Conservation (phyloP, 2,113 vertebrate species). For the Excalfactoria chinensis region DNA sequence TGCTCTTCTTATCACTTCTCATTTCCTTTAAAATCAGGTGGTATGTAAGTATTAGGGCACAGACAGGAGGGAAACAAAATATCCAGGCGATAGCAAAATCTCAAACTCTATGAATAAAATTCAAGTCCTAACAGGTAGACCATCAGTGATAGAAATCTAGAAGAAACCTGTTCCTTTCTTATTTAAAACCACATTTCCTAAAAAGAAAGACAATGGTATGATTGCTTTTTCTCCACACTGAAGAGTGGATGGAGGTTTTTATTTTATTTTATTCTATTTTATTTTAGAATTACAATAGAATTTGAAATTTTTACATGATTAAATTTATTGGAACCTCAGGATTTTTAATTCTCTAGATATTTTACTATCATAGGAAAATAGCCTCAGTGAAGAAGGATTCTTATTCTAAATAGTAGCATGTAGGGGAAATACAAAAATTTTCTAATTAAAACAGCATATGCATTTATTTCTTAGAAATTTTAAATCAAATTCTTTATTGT, state of each 20-base stretch:
- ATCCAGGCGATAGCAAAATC: not conserved
- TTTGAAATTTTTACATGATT: not conserved
- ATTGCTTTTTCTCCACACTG: not conserved
- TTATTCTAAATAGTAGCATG: not conserved
- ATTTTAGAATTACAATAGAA: not conserved
- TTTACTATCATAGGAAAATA: not conserved
- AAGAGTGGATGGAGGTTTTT: not conserved
- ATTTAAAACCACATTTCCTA: not conserved
- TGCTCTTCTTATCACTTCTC: not conserved
- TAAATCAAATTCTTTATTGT: not conserved
- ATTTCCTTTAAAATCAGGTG: not conserved
- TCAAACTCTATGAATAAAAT: not conserved
- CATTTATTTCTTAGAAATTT: not conserved
- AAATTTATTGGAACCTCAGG: not conserved
- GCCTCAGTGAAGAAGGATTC: not conserved
- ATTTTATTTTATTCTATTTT: not conserved
- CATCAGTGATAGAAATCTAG: not conserved
- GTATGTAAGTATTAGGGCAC: not conserved
- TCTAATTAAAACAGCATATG: not conserved
- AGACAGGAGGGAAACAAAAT: not conserved
- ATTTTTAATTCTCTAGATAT: not conserved
- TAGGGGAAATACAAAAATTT: not conserved
- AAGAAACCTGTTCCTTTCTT: not conserved
- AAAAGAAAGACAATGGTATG: not conserved
- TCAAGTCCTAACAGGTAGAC: not conserved